phyloP scores from a whole-genome alignment of 2,797 vertebrate species.

The Petrocephalus schoutedeni region DNA sequence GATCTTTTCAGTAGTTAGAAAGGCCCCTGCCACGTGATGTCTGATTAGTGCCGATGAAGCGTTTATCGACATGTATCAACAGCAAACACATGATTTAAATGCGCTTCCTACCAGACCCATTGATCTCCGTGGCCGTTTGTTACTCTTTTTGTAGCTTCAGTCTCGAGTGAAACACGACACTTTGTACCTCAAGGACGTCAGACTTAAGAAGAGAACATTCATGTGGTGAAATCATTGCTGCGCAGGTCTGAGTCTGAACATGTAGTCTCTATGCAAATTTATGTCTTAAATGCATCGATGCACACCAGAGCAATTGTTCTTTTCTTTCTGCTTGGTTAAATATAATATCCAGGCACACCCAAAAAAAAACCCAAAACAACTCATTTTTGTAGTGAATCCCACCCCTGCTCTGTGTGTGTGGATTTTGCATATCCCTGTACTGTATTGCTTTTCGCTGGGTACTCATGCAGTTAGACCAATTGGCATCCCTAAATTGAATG shows the following conservation, averaged over 20 bases:
- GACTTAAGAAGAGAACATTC: not conserved
- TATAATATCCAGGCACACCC: not conserved
- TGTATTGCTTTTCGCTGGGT: not conserved
- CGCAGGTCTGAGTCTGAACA: not conserved
- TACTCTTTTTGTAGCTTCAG: not conserved
- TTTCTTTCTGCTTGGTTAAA: not conserved
- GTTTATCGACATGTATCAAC: not conserved
- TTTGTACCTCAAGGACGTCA: not conserved
- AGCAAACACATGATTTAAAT: not conserved
- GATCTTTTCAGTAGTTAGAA: too few relatives aligned
- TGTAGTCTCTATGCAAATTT: conserved; percentile 1
- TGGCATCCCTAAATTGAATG: not conserved
- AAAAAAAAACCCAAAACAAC: not conserved
- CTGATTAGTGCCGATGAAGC: not conserved
- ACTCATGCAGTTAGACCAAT: not conserved
- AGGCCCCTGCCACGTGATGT: not conserved
- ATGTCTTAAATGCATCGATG: not conserved
- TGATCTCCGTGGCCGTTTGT: not conserved
- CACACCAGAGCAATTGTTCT: not conserved
- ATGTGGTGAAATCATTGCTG: not conserved
- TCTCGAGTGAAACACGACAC: not conserved
- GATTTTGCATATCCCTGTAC: not conserved
- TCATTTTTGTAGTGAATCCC: not conserved
- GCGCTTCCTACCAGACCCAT: conserved; percentile 42
- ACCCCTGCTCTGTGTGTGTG: not conserved